Base-by-base conservation (phyloP, 1,140 invertebrate species). In the Temnothorax nylanderi region DNA sequence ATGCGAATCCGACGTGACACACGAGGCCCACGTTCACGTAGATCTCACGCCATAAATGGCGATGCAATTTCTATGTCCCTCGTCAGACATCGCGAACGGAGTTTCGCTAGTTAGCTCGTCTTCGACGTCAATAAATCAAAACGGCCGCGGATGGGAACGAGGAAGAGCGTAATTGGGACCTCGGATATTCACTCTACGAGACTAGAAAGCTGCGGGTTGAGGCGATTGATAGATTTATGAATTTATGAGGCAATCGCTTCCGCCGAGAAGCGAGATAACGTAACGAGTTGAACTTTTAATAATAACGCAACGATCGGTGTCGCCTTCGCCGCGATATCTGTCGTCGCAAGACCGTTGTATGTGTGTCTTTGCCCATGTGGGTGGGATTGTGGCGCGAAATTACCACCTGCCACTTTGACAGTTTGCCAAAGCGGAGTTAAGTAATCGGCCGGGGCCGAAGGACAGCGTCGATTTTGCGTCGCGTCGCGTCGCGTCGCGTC, bases 401-500 rank as follows among this genome's bases (percentile, higher is more conserved):
- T 71, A 72, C 37, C 49, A 44, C 18, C 18, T 32, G 65, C 41
- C 78, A 72, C 26, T 82, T 82, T 82, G 78, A 82, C 51, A 18
- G 67, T 2, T 58, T 60, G 67, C 67, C 69, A 75, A 60, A 75
- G 26, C 41, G 7, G 3, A 7, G 54, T 84, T 84, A 75, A 75
- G 32, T 62, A 84, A 84, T 60, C 65, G 26, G 11, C 11, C 26
- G 26, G 26, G n/a, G 8, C 49, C 78, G 69, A 84, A 75, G 80
- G 69, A 84, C 80, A 13, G n/a, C 44, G 56, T 82, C 21, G n/a
- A 34, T 74, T 62, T 47, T 34, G 47, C 47, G 47, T 13, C 47
- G 11, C 47, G 47, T 8, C 41, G 47, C 47, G 47, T 13, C 47
- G 11, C 47, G 47, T 8, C 41, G 21, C 51, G 37, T 34, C 47